Base-by-base conservation (phyloP, 2,888 invertebrate genomes). In the Eucera pruinosa region DNA sequence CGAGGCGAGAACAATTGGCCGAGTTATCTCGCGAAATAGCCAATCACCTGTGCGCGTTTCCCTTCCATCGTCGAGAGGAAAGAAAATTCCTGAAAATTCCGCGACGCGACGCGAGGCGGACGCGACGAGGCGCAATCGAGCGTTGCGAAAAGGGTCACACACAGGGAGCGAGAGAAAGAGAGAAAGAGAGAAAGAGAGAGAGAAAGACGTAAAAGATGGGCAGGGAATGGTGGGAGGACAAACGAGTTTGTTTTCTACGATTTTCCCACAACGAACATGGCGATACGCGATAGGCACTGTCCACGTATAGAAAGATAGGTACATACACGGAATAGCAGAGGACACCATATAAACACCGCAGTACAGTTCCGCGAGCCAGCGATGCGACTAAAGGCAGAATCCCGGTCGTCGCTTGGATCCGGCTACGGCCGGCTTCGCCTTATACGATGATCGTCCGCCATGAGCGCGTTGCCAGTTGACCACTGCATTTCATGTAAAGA, bases 181-280 rank as follows among this genome's bases (percentile, higher is more conserved):
- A 18, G 2, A 18, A 23, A 33, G 27, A 18, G 20, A 57, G 20
- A 20, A 52, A 39, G 48, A 39, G 41, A 67, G 58, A 52, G 39
- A 70, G 50, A 62, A 30, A 65, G 50, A 50, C 13, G 55, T 13
- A 77, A 74, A 65, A 79, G 75, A 69, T 60, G 52, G 64, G 27
- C 39, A 66, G 65, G 70, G 66, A 27, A 61, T 48, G 79, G 79
- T 70, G 79, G 80, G 81, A 70, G 69, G 66, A 70, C 45, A 82
- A 84, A 82, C 91, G 89, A 91, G 91, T 91, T 91, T 90, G 90
- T 90, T 91, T 91, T 90, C 91, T 90, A 90, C 89, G 77, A 89
- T 90, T 91, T 90, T 91, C 90, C 90, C 91, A 89, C 89, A 90
- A 87, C 85, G 84, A 89, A 88, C 87, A 90, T 87, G 90, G 89